Conservation (phyloP, 2,797 vertebrate genomes). For the Gadopsis marmoratus region DNA sequence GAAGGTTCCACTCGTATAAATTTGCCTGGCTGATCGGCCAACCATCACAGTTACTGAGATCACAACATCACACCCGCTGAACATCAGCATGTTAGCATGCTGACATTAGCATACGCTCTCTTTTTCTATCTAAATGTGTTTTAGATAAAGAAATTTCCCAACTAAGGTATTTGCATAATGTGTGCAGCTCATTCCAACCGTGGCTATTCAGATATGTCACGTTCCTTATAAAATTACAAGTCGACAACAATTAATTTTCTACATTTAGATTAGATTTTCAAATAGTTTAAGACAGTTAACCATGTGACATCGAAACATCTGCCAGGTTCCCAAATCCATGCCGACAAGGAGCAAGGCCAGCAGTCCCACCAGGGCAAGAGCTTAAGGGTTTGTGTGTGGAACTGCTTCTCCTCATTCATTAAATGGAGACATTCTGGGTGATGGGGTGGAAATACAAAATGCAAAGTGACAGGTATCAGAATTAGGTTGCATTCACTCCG, state of each 20-base stretch:
- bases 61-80: not conserved
- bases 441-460: conserved; percentile 47
- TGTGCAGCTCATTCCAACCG: not conserved
- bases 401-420: conserved; percentile 55
- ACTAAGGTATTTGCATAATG: no score
- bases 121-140: no score
- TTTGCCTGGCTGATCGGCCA: no score
- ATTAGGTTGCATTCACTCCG: conserved; percentile 43
- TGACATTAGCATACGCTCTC: no score
- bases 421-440: conserved; percentile 34
- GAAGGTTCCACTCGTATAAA: no score
- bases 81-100: not conserved
- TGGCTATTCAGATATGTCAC: not conserved
- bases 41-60: not conserved
- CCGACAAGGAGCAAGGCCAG: conserved; percentile 46
- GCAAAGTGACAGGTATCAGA: conserved; percentile 68
- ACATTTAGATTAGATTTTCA: conserved; percentile 3
- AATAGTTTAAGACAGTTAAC: conserved; percentile 14
- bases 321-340: conserved; percentile 47
- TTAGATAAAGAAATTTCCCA: no score
- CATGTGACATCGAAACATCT: conserved; percentile 32
- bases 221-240: not conserved
- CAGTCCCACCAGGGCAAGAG: conserved; percentile 27
- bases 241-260: not conserved
- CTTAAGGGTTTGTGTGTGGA: conserved; percentile 12